Percentiles rank a stretch among this genome's conserved stretches.
Conservation (phyloP, 2,113 vertebrate species). For the Psilopogon haemacephalus region DNA sequence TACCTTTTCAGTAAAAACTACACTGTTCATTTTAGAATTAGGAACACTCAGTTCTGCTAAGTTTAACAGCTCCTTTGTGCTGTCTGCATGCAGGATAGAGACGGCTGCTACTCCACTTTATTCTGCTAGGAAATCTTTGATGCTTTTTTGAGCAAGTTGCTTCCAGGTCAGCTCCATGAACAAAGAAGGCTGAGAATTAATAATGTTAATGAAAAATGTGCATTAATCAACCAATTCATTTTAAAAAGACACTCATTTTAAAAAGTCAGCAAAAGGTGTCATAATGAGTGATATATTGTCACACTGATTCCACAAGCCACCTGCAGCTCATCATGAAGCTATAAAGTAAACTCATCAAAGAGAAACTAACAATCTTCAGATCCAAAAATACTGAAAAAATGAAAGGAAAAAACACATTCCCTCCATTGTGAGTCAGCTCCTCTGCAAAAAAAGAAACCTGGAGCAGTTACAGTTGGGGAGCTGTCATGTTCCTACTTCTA, state of each 20-base stretch:
- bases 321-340: slow-evolving; percentile 43
- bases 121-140: neutral
- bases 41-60: neutral
- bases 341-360: slow-evolving; percentile 50
- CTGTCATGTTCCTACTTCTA: neutral
- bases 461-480: neutral
- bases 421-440: slow-evolving; percentile 9
- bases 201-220: neutral
- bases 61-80: neutral
- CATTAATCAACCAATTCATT: slow-evolving; percentile 39
- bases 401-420: neutral
- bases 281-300: slow-evolving; percentile 36
- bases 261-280: slow-evolving; percentile 42
- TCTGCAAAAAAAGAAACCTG: neutral
- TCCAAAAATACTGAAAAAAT: slow-evolving; percentile 21
- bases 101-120: neutral
- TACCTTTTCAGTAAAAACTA: neutral
- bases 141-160: neutral
- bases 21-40: neutral
- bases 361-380: slow-evolving; percentile 11
- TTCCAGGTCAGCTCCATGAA: neutral
- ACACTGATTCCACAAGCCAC: slow-evolving; percentile 16
- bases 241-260: slow-evolving; percentile 13
- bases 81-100: neutral
- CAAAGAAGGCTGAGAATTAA: slow-evolving; percentile 4